phyloP scores from a whole-genome alignment of 2,797 vertebrate genomes.

The Sebastiscus tertius region DNA sequence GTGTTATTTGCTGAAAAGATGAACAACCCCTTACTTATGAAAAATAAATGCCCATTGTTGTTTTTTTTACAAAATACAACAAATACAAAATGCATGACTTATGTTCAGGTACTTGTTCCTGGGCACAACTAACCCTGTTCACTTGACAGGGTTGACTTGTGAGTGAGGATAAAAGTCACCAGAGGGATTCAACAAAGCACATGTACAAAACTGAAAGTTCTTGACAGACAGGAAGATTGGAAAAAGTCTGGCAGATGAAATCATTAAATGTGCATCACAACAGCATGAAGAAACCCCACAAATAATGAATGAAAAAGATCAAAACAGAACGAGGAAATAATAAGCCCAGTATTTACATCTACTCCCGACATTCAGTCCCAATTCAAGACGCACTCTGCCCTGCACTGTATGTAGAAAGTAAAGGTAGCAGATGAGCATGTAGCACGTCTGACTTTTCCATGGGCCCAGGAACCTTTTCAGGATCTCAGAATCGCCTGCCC shows the following conservation, averaged over 20 bases:
- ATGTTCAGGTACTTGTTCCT: not conserved
- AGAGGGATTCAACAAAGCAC: not conserved
- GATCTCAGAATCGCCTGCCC: not conserved
- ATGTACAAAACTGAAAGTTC: not conserved
- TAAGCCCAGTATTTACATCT: not conserved
- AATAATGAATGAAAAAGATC: conserved; percentile 5
- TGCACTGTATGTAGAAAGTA: not conserved
- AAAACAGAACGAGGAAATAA: not conserved
- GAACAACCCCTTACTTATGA: not conserved
- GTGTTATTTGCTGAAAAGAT: not conserved
- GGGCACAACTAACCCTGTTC: not conserved
- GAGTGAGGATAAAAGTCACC: not conserved
- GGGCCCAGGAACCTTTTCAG: not conserved
- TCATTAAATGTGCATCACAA: not conserved
- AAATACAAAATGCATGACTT: not conserved
- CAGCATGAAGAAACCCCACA: not conserved
- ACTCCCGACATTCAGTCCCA: not conserved
- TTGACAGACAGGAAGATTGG: not conserved
- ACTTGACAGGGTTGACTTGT: not conserved
- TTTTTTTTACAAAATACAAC: not conserved
- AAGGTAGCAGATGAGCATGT: not conserved
- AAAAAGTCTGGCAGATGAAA: not conserved
- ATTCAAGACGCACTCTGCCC: too few species aligned
- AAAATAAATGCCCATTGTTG: not conserved
- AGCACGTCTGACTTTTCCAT: not conserved